Evolutionary conservation across 2,797 vertebrate genomes (phyloP), one percentile per base, ranked within the genome.

Genomic region (Brachyrhaphis roseni): DNA sequence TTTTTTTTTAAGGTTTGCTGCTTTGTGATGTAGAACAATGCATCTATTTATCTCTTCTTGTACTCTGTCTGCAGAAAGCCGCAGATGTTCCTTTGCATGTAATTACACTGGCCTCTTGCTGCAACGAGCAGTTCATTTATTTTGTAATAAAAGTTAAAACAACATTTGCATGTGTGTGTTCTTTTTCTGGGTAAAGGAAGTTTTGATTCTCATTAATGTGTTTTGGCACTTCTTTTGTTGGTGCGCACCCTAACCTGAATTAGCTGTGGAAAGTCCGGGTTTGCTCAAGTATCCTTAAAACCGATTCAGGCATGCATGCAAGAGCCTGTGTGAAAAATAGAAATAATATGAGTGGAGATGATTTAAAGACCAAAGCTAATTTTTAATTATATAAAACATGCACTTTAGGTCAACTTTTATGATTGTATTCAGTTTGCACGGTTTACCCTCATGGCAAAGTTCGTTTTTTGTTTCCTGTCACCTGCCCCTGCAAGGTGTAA

Each of bases 131-230:
- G 72, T 89, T 87, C 57, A 72, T 88, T 90, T 90, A 90, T 95
- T 95, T 95, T 95, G 79, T 95, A 94, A 94, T 94, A 94, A 95
- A 94, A 93, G 26, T 12, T 70, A 76, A 75, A 76, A 83, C 47
- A 76, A 83, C 47, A 8, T 73, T 41, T 64, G 59, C 26, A 41
- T 78, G 5, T 31, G 26, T 84, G 80, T 87, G 23, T 23, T 81
- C 26, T 77, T 85, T 79, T 84, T 79, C n/a, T 34, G 71, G 39
- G 13, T 47, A 55, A 73, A 1, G n/a, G 18, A 78, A 55, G 34
- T 28, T 71, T n/a, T 34, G 5, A 46, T 45, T 72, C 36, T 71
- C 10, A 71, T 45, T 59, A 39, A 28, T 72, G 26, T 73, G 39
- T 73, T 70, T 57, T 47, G 23, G 62, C n/a, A 72, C 26, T 1